Percentiles rank a stretch among this genome's conserved stretches.
Evolutionary conservation across 2,797 vertebrate species (phyloP).

Genomic region (Eulemur rubriventer): DNA sequence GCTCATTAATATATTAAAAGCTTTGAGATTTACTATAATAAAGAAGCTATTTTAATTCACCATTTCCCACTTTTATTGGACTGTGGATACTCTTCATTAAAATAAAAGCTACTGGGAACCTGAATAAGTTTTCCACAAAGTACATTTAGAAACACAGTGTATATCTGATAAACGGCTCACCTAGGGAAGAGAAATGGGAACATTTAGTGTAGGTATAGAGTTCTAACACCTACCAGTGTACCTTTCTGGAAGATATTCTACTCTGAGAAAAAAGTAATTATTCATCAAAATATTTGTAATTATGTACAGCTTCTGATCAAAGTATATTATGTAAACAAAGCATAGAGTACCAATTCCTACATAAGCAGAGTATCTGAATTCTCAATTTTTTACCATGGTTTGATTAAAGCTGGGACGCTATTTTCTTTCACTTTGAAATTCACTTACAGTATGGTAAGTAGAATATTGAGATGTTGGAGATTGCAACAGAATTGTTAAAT

Average conservation of each 20-base stretch:
- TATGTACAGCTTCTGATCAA: background rate
- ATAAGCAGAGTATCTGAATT: background rate
- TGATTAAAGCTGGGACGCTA: background rate
- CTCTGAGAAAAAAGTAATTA: background rate
- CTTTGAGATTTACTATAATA: background rate
- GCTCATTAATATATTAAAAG: slow-evolving; percentile 19
- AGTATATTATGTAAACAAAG: background rate
- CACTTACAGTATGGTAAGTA: background rate
- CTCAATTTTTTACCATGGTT: background rate
- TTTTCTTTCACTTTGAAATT: slow-evolving; percentile 4
- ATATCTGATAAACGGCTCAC: background rate
- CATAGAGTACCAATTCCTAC: background rate
- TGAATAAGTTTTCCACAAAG: background rate
- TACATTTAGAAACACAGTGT: background rate
- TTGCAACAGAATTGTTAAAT: background rate
- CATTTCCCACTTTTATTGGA: background rate
- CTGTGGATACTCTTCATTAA: background rate
- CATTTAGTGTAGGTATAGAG: background rate
- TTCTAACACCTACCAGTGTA: background rate
- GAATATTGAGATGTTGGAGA: background rate
- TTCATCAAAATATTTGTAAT: background rate
- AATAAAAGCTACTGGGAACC: background rate
- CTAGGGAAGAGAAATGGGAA: background rate
- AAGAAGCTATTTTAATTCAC: background rate
- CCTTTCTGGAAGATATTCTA: background rate